These are phyloP conservation scores for Polypedilum pembai DNA, from an alignment of 1,140 invertebrate species.

Conservation along the genomic window DNA sequence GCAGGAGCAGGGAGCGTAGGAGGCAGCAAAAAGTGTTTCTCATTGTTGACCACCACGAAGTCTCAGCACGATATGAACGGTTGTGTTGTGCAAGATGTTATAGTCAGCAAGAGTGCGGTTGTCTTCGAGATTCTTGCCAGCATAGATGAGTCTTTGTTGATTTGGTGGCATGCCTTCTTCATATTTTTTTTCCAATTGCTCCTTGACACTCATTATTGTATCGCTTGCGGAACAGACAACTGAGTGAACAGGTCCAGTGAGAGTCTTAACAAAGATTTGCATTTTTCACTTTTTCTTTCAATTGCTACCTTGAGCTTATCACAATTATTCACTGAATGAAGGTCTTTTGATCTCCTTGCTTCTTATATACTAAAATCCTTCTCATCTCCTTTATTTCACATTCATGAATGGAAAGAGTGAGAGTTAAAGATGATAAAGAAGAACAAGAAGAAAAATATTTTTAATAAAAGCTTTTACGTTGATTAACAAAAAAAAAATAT, in stretches of 20 bases:
- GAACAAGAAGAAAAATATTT: background rate
- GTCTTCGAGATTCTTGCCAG: conserved; percentile 55
- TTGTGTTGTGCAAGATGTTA: conserved; percentile 56
- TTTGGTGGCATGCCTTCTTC: conserved; percentile 50
- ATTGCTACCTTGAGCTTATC: background rate
- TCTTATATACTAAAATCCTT: background rate
- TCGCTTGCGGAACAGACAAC: conserved; percentile 54
- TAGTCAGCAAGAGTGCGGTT: conserved; percentile 57
- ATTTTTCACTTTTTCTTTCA: conserved; percentile 32
- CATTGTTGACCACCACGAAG: conserved; percentile 3
- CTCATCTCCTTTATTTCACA: background rate
- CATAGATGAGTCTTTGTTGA: conserved; percentile 53
- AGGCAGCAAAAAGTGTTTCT: background rate
- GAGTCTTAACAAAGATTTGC: conserved; percentile 46
- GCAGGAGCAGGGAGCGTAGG: background rate
- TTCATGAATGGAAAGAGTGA: background rate
- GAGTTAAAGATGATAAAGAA: background rate
- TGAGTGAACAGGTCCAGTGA: conserved; percentile 57
- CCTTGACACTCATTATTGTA: conserved; percentile 60
- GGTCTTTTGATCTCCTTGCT: background rate
- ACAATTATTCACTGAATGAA: background rate
- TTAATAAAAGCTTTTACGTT: background rate
- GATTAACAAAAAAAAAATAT: too few relatives aligned
- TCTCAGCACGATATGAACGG: conserved; percentile 44
- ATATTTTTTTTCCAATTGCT: conserved; percentile 53